phyloP scores from a whole-genome alignment of 2,113 vertebrate species.

The Pogonocichla stellata region DNA sequence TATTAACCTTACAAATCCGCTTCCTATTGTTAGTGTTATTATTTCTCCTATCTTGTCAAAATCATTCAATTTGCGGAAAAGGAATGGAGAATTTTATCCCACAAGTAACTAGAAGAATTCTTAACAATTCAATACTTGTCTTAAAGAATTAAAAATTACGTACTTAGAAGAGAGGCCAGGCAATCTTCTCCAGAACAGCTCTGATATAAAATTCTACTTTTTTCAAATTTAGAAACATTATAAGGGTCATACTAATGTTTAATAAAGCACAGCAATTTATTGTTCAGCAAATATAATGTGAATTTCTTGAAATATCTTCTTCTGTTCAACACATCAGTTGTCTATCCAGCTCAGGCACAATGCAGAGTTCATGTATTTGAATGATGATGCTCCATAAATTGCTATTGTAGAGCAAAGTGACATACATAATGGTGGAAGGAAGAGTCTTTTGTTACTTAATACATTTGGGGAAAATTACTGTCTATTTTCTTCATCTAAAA shows the following conservation, averaged over 20 bases:
- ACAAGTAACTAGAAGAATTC: not conserved
- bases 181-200: not conserved
- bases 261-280: not conserved
- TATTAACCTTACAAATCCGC: constrained; percentile 40
- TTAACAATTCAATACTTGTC: not conserved
- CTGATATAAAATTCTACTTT: not conserved
- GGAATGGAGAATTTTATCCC: not conserved
- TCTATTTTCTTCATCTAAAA: not conserved
- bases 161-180: not conserved
- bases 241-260: not conserved
- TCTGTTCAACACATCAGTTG: not conserved
- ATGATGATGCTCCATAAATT: not conserved
- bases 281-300: not conserved
- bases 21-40: not conserved
- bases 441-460: not conserved
- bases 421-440: not conserved
- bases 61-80: not conserved
- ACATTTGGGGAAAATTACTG: not conserved
- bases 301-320: not conserved
- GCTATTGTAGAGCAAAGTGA: rapidly evolving
- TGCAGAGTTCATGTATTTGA: not conserved
- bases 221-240: not conserved
- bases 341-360: not conserved
- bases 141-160: not conserved
- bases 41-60: not conserved